Base-by-base conservation (phyloP, 2,888 invertebrate species). In the Drosophila paramelanica region DNA sequence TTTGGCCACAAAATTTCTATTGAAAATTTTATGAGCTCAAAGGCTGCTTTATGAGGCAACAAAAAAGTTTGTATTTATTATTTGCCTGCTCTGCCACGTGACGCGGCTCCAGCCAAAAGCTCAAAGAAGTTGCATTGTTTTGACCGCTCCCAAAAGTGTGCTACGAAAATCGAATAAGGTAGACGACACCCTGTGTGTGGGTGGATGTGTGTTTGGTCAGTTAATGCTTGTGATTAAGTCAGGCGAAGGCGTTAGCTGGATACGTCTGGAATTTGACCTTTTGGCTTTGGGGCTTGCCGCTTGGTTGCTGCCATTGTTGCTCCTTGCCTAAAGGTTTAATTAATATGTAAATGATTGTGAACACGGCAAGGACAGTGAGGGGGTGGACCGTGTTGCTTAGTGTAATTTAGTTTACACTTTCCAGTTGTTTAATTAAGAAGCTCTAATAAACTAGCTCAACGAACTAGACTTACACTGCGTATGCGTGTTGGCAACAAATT, bases 1-100 rank as follows among this genome's bases (percentile, higher is more conserved):
- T 73, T 73, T 46, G 71, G 66, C 73, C 73, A 66, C 79, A 75
- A 67, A 68, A 67, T 53, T 67, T 80, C 73, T 64, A 86, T 87
- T 88, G 73, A 88, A 83, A 83, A 84, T 84, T 88, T 83, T 61
- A 88, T 84, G 84, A 75, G 84, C 89, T 88, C 67, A 78, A 84
- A 74, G 78, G 51, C 60, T 64, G 69, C 50, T 57, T 74, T 55
- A 68, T 69, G 79, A 56, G 55, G 57, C 79, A 58, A 49, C 50
- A 33, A 47, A 53, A 77, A 77, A 69, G 42, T 73, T 80, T 65
- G 41, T 41, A 17, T 39, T 41, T 55, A 20, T 14, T 36, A 8
- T 45, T 42, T 47, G 27, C 36, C 25, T 5, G 42, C 47, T 50
- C 17, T 17, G 53, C 60, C 78, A 65, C 73, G 77, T 67, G 61